Percentiles rank a stretch among this genome's conserved stretches.
These are phyloP conservation scores for Psephotus haematonotus DNA, from an alignment of 2,113 vertebrate species.

Conservation along the genomic window DNA sequence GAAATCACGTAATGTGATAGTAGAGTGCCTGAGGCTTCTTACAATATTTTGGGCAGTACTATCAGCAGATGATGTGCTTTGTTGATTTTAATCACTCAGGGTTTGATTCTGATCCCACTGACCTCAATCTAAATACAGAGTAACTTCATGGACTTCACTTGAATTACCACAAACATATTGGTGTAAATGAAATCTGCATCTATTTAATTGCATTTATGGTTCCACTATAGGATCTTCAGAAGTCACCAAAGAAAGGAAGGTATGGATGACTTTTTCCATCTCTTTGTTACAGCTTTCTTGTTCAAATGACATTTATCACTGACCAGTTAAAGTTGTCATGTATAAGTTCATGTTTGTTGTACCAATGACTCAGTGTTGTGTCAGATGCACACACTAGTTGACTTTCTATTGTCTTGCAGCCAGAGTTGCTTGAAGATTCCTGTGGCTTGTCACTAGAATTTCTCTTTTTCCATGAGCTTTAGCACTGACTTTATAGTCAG, in stretches of 20 bases:
- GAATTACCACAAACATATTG: neutral
- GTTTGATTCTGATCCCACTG: slow-evolving; percentile 4
- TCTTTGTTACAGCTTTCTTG: slow-evolving; percentile 7
- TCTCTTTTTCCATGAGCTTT: slow-evolving; percentile 5
- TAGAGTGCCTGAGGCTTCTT: slow-evolving; percentile 61
- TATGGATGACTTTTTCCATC: neutral
- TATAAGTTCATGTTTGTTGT: neutral
- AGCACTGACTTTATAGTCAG: neutral
- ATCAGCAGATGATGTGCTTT: slow-evolving; percentile 65
- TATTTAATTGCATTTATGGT: neutral
- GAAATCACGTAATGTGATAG: slow-evolving; percentile 68
- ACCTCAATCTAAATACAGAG: neutral
- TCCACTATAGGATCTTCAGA: slow-evolving; percentile 28
- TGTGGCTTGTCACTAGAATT: neutral
- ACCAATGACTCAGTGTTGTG: neutral
- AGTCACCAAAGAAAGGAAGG: slow-evolving; percentile 21
- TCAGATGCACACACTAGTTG: neutral
- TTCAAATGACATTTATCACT: neutral
- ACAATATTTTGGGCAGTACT: slow-evolving; percentile 51
- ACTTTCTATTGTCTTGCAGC: neutral
- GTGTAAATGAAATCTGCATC: neutral
- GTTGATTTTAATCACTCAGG: slow-evolving; percentile 69
- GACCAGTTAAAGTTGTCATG: neutral
- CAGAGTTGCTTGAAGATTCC: neutral
- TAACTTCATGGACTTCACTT: neutral